Evolutionary conservation across 2,113 vertebrate species (phyloP).

Genomic region (Pelodiscus sinensis): DNA sequence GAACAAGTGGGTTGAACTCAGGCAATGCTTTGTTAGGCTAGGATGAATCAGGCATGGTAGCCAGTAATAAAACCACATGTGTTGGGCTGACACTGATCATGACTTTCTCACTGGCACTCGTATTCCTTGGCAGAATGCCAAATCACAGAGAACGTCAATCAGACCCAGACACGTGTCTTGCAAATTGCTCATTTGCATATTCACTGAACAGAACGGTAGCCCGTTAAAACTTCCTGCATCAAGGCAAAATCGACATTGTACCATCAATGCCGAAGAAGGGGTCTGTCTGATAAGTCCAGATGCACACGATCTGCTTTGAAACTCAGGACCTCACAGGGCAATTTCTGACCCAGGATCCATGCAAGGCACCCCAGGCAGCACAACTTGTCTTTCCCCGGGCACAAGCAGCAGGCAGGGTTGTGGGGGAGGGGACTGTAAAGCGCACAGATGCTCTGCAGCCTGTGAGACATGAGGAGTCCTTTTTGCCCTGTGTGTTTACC

Average conservation of each 20-base stretch:
- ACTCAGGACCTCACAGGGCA: not conserved
- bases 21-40: not conserved
- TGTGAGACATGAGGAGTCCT: not conserved
- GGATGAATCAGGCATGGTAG: not conserved
- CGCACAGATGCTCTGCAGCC: not conserved
- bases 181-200: not conserved
- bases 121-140: not conserved
- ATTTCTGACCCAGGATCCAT: accelerated
- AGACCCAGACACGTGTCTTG: not conserved
- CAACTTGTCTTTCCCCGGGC: not conserved
- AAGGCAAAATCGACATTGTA: too few species aligned
- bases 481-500: not conserved
- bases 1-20: not conserved
- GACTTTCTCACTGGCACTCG: not conserved
- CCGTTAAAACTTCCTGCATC: not conserved
- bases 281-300: not conserved
- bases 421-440: not conserved
- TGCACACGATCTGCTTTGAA: not conserved
- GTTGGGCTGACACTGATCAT: not conserved
- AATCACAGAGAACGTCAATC: not conserved
- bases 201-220: not conserved
- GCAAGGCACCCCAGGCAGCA: not conserved
- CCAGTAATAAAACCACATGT: accelerated
- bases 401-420: not conserved
- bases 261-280: not conserved